Evolutionary conservation across 1,140 invertebrate genomes (phyloP), one percentile per base, ranked within the genome.

Genomic region (Diorhabda elongata): DNA sequence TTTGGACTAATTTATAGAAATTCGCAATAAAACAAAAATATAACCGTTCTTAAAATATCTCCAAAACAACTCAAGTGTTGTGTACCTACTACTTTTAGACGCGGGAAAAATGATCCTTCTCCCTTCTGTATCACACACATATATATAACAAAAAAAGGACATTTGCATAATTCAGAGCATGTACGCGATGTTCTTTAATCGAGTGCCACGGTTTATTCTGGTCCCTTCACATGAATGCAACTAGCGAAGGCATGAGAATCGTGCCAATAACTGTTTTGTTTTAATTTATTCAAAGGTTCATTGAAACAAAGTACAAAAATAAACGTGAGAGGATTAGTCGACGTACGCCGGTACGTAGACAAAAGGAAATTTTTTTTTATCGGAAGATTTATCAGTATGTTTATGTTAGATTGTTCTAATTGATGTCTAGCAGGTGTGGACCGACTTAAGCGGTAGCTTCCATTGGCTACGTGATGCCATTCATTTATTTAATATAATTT

Each of bases 281-380:
- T 71, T 71, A 71, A 71, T 71, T 71, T 71, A 71, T 71, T 71
- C 66, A 67, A 67, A 67, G 66, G 69, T 67, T 67, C 66, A 71
- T 71, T 71, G 69, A 71, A 71, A 71, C 66, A 58, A 64, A 67
- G 42, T 58, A 58, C 61, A 43, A 66, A 70, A 66, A 66, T 57
- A 66, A 62, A 62, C 58, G 44, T 66, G 44, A 61, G 61, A 61
- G 66, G 47, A 52, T 52, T 60, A 43, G 42, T 42, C 8, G 58
- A 47, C 8, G 58, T 57, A 61, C 26, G 66, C 56, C 43, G 66
- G 58, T 44, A 61, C 62, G 58, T 67, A 66, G 64, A 59, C 64
- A 58, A 59, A 58, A 11, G 8, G 5, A n/a, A 62, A 62, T n/a
- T 11, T 8, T 43, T 44, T 42, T 44, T 8, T 62, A 43, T n/a